These are phyloP conservation scores for Pristionchus japonicus DNA, from an alignment of 2,888 invertebrate genomes.

Conservation along the genomic window DNA sequence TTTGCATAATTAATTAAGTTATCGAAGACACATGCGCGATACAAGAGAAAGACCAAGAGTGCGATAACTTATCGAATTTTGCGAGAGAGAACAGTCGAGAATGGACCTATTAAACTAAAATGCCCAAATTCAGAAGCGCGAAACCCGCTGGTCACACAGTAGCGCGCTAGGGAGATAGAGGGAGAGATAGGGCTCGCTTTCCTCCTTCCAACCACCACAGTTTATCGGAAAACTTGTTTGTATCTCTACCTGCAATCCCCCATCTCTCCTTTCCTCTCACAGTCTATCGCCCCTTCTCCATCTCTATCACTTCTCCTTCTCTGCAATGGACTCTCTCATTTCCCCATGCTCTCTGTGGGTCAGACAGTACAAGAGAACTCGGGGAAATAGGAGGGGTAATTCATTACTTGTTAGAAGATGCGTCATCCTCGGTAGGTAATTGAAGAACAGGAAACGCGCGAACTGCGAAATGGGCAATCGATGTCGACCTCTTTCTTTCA, in stretches of 20 bases:
- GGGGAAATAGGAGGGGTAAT: not conserved
- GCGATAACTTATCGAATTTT: too few relatives aligned
- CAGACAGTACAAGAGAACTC: too few relatives aligned
- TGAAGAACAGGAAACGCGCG: not conserved
- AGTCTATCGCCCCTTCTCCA: constrained; percentile 6
- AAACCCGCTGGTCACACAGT: not conserved
- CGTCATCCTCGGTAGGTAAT: not conserved
- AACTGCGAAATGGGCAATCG: not conserved
- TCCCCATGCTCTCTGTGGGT: too few relatives aligned
- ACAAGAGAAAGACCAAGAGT: not conserved
- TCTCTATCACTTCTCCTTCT: not conserved
- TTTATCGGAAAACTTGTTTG: constrained; percentile 33
- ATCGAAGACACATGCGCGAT: not conserved
- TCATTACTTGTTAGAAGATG: too few relatives aligned
- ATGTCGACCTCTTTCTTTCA: not conserved
- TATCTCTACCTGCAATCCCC: not conserved
- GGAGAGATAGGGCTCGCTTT: not conserved
- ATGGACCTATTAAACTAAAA: too few relatives aligned
- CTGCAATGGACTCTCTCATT: not conserved
- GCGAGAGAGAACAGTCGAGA: not conserved
- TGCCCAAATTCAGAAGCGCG: not conserved
- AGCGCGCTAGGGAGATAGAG: not conserved
- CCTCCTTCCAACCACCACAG: not conserved
- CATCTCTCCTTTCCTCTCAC: not conserved
- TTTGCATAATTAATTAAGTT: not conserved